Base-by-base conservation (phyloP, 2,888 invertebrate genomes). In the Poecilobothrus nobilitatus region DNA sequence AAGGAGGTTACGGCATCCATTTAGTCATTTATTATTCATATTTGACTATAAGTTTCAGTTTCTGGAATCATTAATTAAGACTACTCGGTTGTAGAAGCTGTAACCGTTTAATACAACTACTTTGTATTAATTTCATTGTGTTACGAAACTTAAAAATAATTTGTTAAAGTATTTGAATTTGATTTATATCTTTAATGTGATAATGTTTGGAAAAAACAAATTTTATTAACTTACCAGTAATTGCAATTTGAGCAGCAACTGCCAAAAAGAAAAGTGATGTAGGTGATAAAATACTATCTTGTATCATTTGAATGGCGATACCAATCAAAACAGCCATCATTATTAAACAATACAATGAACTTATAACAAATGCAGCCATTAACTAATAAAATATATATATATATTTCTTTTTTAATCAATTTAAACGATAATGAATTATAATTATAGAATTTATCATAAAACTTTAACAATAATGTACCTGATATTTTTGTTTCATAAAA, bases 241-340 rank as follows among this genome's bases (percentile, higher is more conserved):
- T 76, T 70, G 89, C 84, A 77, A 89, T 86, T 77, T 91, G 89
- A 0, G 83, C 82, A 2, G 89, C 88, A 21, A 92, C 88, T 6
- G 88, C 79, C n/a, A 92, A 84, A 69, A 93, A 89, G 80, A 95
- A 92, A n/a, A 95, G 82, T 9, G 92, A 91, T 0, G 92, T 90
- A 0, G 95, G 95, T 0, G 94, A 91, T 22, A 91, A 76, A 77
- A 89, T 86, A 6, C 94, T 94, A 76, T 93, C 92, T 70, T 89
- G 86, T 1, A 87, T 83, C 70, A 94, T 90, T 82, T 93, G 92
- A 2, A 94, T 84, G 68, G 88, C 85, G 67, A 93, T 88, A 66
- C 92, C 92, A 65, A 94, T 88, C 34, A 94, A 83, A 0, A 95
- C 95, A 44, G 93, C 87, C 84, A 94, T 88, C 95, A 95, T 95